A percentile compares a stretch with the other conserved stretches of the same genome.
Evolutionary conservation across 2,113 vertebrate species (phyloP).

Genomic region (Beaufortia kweichowensis): DNA sequence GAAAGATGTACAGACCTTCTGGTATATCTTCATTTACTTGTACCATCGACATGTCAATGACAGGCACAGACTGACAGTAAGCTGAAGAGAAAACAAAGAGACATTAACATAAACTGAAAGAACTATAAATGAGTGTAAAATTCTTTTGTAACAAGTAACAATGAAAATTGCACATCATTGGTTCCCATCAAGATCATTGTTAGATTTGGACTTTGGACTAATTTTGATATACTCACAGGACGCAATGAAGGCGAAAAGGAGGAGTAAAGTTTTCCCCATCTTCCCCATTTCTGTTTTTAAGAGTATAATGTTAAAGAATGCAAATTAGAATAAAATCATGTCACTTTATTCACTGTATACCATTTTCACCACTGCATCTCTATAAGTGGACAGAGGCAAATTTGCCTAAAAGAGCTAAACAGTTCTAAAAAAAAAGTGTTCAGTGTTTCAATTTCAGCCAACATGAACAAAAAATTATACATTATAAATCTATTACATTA

Average conservation of each 20-base stretch:
- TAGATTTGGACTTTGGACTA: neutral
- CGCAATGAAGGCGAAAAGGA: constrained; percentile 54
- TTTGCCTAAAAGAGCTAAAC: too few relatives aligned
- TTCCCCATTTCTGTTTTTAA: constrained; percentile 55
- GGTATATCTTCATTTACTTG: constrained; percentile 46
- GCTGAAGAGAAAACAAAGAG: constrained; percentile 57
- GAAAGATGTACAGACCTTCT: constrained; percentile 45
- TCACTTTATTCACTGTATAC: neutral
- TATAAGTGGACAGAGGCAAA: too few relatives aligned
- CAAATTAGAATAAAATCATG: neutral
- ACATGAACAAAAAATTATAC: too few relatives aligned
- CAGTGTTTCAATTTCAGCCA: too few relatives aligned
- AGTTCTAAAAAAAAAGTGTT: neutral
- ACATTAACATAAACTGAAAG: too few relatives aligned
- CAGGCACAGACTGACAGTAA: constrained; percentile 49
- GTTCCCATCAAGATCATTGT: neutral
- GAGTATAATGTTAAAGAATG: constrained; percentile 5
- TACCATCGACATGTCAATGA: rapidly evolving
- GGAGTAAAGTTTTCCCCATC: constrained; percentile 50
- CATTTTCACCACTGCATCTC: too few relatives aligned
- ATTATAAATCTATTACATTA: too few relatives aligned
- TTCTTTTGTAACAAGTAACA: neutral
- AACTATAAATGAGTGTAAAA: too few relatives aligned
- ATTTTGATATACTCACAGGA: constrained; percentile 57
- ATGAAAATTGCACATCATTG: neutral